These are phyloP conservation scores for Electrophaes corylata DNA, from an alignment of 2,888 invertebrate genomes.

Conservation along the genomic window DNA sequence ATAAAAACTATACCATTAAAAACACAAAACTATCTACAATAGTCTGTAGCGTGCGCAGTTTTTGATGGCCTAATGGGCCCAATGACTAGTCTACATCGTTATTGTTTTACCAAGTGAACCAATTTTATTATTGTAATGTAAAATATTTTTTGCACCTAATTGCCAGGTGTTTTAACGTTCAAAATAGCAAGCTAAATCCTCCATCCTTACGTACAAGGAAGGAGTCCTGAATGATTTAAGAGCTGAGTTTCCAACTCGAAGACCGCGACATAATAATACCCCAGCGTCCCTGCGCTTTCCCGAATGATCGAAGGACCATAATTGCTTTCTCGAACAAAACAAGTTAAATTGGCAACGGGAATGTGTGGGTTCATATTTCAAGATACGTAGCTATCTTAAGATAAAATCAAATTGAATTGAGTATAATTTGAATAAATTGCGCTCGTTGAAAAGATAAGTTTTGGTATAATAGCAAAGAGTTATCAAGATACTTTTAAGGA, in stretches of 20 bases:
- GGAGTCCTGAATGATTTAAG: constrained; percentile 27
- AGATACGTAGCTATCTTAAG: constrained; percentile 32
- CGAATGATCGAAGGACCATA: constrained; percentile 72
- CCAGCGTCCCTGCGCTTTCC: constrained; percentile 60
- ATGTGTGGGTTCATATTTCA: constrained; percentile 38
- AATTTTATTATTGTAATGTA: no score
- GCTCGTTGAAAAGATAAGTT: constrained; percentile 27
- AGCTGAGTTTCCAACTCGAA: constrained; percentile 14
- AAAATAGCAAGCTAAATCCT: constrained; percentile 2
- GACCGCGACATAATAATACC: constrained; percentile 29
- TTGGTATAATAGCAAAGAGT: constrained; percentile 17
- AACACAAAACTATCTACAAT: no score
- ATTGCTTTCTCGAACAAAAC: constrained; percentile 67
- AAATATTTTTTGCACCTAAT: no score
- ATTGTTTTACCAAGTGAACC: no score
- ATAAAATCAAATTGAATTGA: constrained; percentile 40
- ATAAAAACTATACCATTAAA: no score
- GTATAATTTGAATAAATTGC: constrained; percentile 37
- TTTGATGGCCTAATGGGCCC: no score
- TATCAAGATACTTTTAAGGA: constrained; percentile 7
- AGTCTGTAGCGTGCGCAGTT: no score
- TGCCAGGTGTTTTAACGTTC: not conserved
- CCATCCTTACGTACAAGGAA: constrained; percentile 14
- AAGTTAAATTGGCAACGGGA: constrained; percentile 60
- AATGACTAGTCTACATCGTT: no score